Evolutionary conservation across 2,888 invertebrate genomes (phyloP).

Genomic region (Ferrisia virgata): DNA sequence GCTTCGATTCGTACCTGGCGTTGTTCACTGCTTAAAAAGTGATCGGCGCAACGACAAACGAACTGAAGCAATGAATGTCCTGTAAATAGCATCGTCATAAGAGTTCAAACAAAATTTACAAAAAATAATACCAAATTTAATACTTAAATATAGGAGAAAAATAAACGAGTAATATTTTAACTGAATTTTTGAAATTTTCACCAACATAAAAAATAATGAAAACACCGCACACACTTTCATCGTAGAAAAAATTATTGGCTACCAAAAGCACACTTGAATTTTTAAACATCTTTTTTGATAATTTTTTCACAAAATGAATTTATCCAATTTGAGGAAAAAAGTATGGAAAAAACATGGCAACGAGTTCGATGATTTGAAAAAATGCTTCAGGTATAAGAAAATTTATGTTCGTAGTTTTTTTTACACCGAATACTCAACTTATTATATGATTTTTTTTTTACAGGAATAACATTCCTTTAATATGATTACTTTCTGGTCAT

Average conservation of each 20-base stretch:
- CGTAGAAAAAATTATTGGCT: not conserved
- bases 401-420: not conserved
- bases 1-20: slow-evolving; percentile 90
- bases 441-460: not conserved
- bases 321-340: not conserved
- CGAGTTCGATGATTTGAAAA: not conserved
- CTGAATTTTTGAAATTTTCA: no score
- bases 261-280: not conserved
- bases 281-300: not conserved
- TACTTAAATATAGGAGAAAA: no score
- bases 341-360: not conserved
- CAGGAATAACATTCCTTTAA: not conserved
- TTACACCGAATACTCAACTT: no score
- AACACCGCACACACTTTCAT: not conserved
- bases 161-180: no score
- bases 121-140: no score
- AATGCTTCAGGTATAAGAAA: not conserved
- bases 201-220: not conserved
- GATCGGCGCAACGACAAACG: slow-evolving; percentile 87
- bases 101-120: not conserved
- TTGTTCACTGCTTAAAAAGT: slow-evolving; percentile 85
- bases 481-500: not conserved
- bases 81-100: slow-evolving; percentile 48
- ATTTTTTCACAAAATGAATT: not conserved
- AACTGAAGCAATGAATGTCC: slow-evolving; percentile 86